A percentile compares a stretch with the other conserved stretches of the same genome.
Conservation (phyloP, 2,888 invertebrate species). For the Aromia moschata region DNA sequence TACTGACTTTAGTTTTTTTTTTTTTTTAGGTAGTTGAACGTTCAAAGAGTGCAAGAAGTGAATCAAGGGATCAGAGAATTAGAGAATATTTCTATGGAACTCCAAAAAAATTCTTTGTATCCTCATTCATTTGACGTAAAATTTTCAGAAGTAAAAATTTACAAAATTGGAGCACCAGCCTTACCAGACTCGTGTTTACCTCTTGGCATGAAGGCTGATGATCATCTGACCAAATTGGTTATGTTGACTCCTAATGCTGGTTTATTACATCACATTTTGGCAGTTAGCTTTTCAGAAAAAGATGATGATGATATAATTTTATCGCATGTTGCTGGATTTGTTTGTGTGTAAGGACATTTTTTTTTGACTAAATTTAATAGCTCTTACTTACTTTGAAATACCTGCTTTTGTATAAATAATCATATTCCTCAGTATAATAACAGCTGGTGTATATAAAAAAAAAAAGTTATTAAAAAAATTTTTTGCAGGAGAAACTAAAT, state of each 20-base stretch:
- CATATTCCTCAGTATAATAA: too few relatives aligned
- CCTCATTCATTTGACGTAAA: constrained; percentile 96
- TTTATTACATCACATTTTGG: constrained; percentile 87
- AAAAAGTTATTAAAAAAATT: too few relatives aligned
- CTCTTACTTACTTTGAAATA: too few relatives aligned
- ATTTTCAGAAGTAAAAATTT: constrained; percentile 88
- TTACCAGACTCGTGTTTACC: constrained; percentile 97
- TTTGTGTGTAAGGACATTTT: constrained; percentile 82
- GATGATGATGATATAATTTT: constrained; percentile 86
- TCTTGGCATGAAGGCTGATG: constrained; percentile 92
- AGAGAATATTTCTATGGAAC: constrained; percentile 97
- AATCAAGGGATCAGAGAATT: constrained; percentile 82
- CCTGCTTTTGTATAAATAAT: too few relatives aligned
- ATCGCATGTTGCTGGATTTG: constrained; percentile 89
- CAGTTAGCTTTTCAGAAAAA: constrained; percentile 86
- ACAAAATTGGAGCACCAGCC: constrained; percentile 92
- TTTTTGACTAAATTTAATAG: background rate
- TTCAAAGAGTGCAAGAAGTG: constrained; percentile 74
- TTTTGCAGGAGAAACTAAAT: too few relatives aligned
- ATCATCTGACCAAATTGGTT: constrained; percentile 90
- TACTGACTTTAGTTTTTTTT: constrained; percentile 62
- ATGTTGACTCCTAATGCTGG: constrained; percentile 78
- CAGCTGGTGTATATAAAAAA: too few relatives aligned
- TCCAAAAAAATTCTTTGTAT: constrained; percentile 73
- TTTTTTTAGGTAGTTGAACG: constrained; percentile 82